Evolutionary conservation across 53 echinoderm and acorn worm genomes (phyloP).

Genomic region (Holothuria scabra): DNA sequence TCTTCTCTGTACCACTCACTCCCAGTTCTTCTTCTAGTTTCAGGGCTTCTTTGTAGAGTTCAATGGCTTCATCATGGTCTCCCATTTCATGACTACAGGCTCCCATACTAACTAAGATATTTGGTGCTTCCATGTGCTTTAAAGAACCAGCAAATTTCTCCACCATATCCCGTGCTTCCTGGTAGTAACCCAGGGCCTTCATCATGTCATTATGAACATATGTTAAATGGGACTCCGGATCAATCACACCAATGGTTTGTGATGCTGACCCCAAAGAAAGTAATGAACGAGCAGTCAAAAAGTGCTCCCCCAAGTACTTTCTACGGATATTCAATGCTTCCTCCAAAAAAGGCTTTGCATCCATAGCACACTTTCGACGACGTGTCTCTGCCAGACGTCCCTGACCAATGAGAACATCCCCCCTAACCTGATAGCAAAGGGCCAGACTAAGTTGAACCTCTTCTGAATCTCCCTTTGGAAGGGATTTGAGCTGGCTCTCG

Average conservation of each 20-base stretch:
- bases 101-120: constrained; percentile 78
- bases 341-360: constrained; percentile 65
- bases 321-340: constrained; percentile 63
- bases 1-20: constrained; percentile 69
- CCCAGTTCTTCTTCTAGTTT: constrained; percentile 69
- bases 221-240: constrained; percentile 47
- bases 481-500: constrained; percentile 54
- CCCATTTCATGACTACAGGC: constrained; percentile 89
- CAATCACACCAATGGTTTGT: constrained; percentile 73
- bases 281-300: constrained; percentile 71
- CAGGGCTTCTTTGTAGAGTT: constrained; percentile 73
- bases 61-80: constrained; percentile 66
- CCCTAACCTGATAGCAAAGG: constrained; percentile 71
- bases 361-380: constrained; percentile 23
- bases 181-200: constrained; percentile 74
- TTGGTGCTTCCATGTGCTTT: constrained; percentile 78
- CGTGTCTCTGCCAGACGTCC: constrained; percentile 19
- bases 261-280: constrained; percentile 64
- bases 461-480: constrained; percentile 33
- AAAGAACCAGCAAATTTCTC: constrained; percentile 64
- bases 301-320: constrained; percentile 70
- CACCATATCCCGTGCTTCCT: constrained; percentile 75
- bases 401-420: constrained; percentile 63
- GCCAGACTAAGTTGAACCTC: constrained; percentile 76
- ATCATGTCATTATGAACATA: constrained; percentile 72